Percentiles rank a stretch among this genome's conserved stretches.
Evolutionary conservation across 2,113 vertebrate species (phyloP).

Genomic region (Rhinolophus ferrumequinum): DNA sequence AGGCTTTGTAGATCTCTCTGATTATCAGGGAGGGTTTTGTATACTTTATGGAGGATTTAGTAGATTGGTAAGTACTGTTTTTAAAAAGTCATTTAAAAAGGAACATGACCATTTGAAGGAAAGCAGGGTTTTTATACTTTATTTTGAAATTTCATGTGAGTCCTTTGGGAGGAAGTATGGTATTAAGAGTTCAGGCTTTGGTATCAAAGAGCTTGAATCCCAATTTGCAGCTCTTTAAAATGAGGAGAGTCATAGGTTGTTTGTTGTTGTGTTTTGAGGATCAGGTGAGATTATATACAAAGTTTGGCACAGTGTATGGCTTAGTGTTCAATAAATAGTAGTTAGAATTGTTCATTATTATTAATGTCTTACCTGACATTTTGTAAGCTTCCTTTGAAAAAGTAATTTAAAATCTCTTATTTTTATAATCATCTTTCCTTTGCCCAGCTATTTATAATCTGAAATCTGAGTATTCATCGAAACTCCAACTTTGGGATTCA

Average conservation of each 20-base stretch:
- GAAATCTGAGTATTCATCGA: background rate
- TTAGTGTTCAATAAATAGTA: background rate
- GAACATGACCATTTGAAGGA: background rate
- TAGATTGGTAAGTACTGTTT: conserved; percentile 91
- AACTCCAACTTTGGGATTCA: background rate
- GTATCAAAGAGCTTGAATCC: background rate
- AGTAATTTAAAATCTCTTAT: conserved; percentile 4
- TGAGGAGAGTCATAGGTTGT: background rate
- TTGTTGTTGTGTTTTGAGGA: background rate
- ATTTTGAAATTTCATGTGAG: conserved; percentile 16
- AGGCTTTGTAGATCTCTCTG: conserved; percentile 95
- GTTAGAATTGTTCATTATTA: background rate
- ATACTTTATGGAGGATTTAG: conserved; percentile 97
- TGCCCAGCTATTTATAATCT: background rate
- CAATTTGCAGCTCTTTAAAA: background rate
- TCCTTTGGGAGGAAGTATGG: background rate
- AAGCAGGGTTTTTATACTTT: background rate
- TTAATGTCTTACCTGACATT: conserved; percentile 22
- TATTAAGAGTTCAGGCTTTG: background rate
- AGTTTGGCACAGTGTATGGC: background rate
- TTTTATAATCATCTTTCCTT: background rate
- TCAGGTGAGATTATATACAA: background rate
- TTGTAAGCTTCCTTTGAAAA: conserved; percentile 52
- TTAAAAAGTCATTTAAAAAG: background rate
- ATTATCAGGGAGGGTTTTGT: conserved; percentile 98